Base-by-base conservation (phyloP, 23 tunicate genomes). In the Phallusia fumigata region DNA sequence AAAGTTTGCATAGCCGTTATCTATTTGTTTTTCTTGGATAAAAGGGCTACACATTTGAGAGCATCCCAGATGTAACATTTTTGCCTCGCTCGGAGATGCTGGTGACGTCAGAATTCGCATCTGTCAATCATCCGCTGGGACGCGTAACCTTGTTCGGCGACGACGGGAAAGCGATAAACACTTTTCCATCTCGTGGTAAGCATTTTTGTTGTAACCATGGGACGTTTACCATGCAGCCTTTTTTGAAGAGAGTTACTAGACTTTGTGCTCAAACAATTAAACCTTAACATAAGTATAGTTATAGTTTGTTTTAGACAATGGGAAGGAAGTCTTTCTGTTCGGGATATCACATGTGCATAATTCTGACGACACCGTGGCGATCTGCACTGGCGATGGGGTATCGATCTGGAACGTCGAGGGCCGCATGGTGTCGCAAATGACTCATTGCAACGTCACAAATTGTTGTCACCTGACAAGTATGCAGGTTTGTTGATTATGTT, bases 341-440 rank as follows among this genome's bases (percentile, higher is more conserved):
- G 92, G 92, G 0, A 65, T 88, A 13, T 52, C 91, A 30, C 32
- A 76, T 24, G 24, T 83, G n/a, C 47, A 24, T 0, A 88, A 79
- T 79, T 77, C 84, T 64, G 88, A 92, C 74, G 75, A 74, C 35
- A n/a, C 49, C 3, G 74, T 92, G 0, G 97, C 97, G 18, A 76
- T 87, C 8, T 92, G 97, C 85, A 87, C 88, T 26, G 97, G 97
- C 18, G 85, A 84, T 33, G 97, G 97, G 19, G 83, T 92, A 0
- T 79, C 88, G 0, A 83, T 87, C 11, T 92, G 97, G 97, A 75
- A 83, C 52, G 28, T 83, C 22, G 91, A 87, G 30, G 97, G 97
- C 16, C 85, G 72, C 40, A 36, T 87, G 77, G 76, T 84, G 33
- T 83, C 91, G 65, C 79, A 87, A 19, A 52, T 87, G 33, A 84